phyloP scores from a whole-genome alignment of 2,888 invertebrate species.

The Diogma glabrata region DNA sequence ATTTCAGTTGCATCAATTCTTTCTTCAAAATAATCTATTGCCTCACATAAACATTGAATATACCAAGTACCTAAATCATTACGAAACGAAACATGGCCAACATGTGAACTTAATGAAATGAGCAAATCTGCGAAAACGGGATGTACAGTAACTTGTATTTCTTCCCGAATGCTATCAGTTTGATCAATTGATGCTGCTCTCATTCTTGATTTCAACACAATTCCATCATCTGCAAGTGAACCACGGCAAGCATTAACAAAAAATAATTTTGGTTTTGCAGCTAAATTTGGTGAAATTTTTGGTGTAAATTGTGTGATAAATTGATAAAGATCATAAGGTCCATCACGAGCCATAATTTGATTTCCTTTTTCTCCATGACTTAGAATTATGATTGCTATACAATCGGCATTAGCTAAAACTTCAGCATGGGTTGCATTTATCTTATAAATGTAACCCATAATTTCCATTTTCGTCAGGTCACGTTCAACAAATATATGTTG shows the following conservation, averaged over 20 bases:
- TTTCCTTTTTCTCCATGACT: neutral
- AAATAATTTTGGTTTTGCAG: conserved; percentile 2
- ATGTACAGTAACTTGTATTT: neutral
- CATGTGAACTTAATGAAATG: neutral
- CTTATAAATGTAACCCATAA: neutral
- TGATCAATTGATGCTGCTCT: neutral
- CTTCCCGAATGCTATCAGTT: neutral
- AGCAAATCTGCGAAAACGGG: neutral
- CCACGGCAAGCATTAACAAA: conserved; percentile 5
- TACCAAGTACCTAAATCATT: neutral
- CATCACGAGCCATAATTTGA: neutral
- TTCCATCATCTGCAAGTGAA: neutral
- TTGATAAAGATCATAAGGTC: neutral
- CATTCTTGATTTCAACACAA: neutral
- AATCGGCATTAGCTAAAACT: neutral
- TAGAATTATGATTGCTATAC: neutral
- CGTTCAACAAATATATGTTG: neutral
- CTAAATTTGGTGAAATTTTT: neutral
- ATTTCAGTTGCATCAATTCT: neutral
- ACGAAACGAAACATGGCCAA: neutral
- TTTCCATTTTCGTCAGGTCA: neutral
- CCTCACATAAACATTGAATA: neutral
- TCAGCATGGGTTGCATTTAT: neutral
- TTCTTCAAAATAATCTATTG: neutral
- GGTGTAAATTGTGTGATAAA: neutral